Base-by-base conservation (phyloP, 2,113 vertebrate genomes). In the Rhinopomastus cyanomelas region DNA sequence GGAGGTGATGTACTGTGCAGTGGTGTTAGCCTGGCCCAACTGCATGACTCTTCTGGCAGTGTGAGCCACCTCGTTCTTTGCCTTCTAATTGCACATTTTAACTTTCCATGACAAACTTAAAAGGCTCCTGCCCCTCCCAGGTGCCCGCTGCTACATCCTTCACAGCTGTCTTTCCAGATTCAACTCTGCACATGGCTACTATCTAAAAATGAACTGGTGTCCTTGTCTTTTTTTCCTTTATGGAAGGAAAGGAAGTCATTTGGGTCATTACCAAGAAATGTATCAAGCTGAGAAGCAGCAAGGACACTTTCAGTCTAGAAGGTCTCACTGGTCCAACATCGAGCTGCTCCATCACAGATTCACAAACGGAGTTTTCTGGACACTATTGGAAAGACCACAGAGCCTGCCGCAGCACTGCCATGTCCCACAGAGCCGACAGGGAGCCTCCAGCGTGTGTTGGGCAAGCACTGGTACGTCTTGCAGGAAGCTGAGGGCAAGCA, bases 141-240 rank as follows among this genome's bases (percentile, higher is more conserved):
- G 73, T 95, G 88, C 65, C 60, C 27, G 1, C 36, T 86, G n/a
- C 73, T 32, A 9, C 6, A 3, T 79, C 85, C 92, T 94, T 73
- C 88, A 51, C 60, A 88, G 73, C 55, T 93, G 81, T 66, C 57
- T 92, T 21, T 66, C 81, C 66, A 79, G 46, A 90, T 81, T 79
- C 62, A 68, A 27, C 74, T 42, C 64, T 74, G 64, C 34, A 23
- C 65, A 82, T 89, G 88, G 66, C 73, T 32, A 46, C 76, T 67
- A 39, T 64, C 86, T 95, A 95, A 93, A 96, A 88, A 86, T 81
- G 81, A 77, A 86, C 65, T 53, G n/a, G 27, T 75, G 66, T 23
- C 87, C n/a, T 16, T 84, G 78, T 19, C 32, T 69, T 21, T 42
- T 32, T 56, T 71, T 57, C 26, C n/a, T 84, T 78, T 91, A 64